Conservation (phyloP, 2,797 vertebrate species). For the Limnodromus scolopaceus region DNA sequence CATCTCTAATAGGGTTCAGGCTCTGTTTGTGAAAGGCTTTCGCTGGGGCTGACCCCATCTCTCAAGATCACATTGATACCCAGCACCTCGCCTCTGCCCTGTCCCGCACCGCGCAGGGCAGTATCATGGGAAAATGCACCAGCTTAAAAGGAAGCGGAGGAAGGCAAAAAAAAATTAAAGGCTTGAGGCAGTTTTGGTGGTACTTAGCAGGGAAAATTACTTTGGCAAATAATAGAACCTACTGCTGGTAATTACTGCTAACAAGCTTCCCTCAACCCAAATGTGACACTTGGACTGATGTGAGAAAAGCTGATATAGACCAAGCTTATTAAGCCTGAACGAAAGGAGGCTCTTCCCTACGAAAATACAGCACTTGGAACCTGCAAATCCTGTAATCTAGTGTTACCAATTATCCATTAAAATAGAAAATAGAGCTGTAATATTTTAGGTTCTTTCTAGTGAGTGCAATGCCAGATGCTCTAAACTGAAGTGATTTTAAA, state of each 20-base stretch:
- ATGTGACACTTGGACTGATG: constrained; percentile 82
- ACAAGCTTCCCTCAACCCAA: constrained; percentile 82
- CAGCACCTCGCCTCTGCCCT: constrained; percentile 72
- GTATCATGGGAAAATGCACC: constrained; percentile 90
- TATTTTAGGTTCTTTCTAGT: constrained; percentile 71
- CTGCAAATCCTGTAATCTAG: constrained; percentile 79
- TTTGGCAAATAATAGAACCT: constrained; percentile 87
- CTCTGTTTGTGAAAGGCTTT: constrained; percentile 91
- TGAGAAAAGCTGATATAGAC: constrained; percentile 82
- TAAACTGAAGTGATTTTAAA: constrained; percentile 73
- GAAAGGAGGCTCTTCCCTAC: constrained; percentile 72
- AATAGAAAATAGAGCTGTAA: constrained; percentile 76
- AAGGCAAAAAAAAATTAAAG: constrained; percentile 84
- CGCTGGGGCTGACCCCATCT: constrained; percentile 85
- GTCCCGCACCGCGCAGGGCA: constrained; percentile 73
- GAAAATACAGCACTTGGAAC: constrained; percentile 76
- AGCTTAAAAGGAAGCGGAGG: constrained; percentile 80
- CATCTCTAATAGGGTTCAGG: constrained; percentile 92
- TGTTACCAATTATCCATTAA: constrained; percentile 77
- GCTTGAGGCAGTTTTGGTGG: constrained; percentile 85
- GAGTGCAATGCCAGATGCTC: constrained; percentile 31
- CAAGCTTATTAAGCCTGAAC: constrained; percentile 81
- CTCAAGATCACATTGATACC: constrained; percentile 82
- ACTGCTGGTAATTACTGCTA: constrained; percentile 90
- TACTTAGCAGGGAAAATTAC: constrained; percentile 92